Percentiles rank a stretch among this genome's conserved stretches.
These are phyloP conservation scores for Mercenaria mercenaria DNA, from an alignment of 1,140 invertebrate species.

Conservation along the genomic window DNA sequence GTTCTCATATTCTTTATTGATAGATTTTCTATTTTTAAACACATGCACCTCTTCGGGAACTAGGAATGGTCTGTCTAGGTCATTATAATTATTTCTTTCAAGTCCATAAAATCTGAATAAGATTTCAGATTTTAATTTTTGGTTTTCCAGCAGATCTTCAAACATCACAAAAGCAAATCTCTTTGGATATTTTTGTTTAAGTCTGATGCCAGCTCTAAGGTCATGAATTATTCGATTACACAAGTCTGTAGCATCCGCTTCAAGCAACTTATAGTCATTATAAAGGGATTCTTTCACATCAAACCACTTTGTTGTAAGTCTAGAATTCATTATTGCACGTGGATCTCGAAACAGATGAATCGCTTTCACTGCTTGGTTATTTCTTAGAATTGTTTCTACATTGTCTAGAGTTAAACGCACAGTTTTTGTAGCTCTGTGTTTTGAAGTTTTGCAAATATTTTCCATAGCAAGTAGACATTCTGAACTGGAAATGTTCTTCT, in stretches of 20 bases:
- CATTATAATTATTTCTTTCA: background rate
- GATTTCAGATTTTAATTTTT: background rate
- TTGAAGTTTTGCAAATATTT: background rate
- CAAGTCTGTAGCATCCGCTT: slow-evolving; percentile 6
- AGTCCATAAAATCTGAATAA: slow-evolving; percentile 7
- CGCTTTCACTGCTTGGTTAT: slow-evolving; percentile 5
- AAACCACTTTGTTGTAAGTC: slow-evolving; percentile 35
- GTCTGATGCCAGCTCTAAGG: background rate
- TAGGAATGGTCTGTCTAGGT: background rate
- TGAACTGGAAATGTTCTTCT: background rate
- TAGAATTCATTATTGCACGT: slow-evolving; percentile 32
- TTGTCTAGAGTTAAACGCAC: slow-evolving; percentile 14
- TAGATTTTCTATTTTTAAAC: background rate
- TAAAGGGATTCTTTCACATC: background rate
- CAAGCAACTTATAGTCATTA: background rate
- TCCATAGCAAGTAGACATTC: background rate
- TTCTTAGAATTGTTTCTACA: background rate
- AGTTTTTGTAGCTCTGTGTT: slow-evolving; percentile 1
- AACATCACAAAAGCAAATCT: slow-evolving; percentile 12
- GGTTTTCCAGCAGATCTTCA: slow-evolving; percentile 10
- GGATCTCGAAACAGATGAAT: slow-evolving; percentile 52
- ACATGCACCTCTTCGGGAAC: background rate
- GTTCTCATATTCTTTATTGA: background rate
- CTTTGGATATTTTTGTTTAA: slow-evolving; percentile 25
- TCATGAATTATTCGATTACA: slow-evolving; percentile 31